A percentile compares a stretch with the other conserved stretches of the same genome.
Evolutionary conservation across 2,113 vertebrate genomes (phyloP).

Genomic region (Seriola aureovittata): DNA sequence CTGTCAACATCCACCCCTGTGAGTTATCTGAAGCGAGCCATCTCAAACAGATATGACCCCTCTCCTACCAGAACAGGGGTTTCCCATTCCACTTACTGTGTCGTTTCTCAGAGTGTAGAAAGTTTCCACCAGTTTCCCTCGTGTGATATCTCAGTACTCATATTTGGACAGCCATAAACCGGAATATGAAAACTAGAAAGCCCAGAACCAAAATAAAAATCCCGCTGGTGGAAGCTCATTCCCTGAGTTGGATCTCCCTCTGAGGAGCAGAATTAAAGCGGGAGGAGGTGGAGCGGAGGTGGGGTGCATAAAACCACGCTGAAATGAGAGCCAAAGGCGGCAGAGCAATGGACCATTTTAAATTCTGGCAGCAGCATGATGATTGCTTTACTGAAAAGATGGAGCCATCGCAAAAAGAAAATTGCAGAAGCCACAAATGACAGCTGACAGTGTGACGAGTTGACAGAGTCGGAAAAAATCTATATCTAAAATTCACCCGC

Average conservation of each 20-base stretch:
- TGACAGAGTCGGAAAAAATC: not conserved
- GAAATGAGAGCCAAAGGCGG: constrained; percentile 26
- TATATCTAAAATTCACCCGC: not conserved
- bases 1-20: no score
- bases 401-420: constrained; percentile 15
- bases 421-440: not conserved
- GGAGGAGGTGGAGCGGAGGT: constrained; percentile 9
- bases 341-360: not conserved
- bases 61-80: no score
- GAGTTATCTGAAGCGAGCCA: no score
- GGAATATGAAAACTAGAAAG: not conserved
- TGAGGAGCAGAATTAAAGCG: not conserved
- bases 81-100: no score
- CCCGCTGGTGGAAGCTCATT: not conserved
- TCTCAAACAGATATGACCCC: no score
- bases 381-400: constrained; percentile 20
- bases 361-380: not conserved
- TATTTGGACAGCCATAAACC: not conserved
- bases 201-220: not conserved
- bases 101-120: no score
- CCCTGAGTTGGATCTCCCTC: not conserved
- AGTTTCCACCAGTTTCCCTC: no score
- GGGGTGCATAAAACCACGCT: not conserved
- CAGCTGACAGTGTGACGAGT: not conserved
- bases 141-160: no score